Percentiles rank a stretch among this genome's conserved stretches.
Conservation (phyloP, 2,888 invertebrate genomes). For the Drosophila phalerata region DNA sequence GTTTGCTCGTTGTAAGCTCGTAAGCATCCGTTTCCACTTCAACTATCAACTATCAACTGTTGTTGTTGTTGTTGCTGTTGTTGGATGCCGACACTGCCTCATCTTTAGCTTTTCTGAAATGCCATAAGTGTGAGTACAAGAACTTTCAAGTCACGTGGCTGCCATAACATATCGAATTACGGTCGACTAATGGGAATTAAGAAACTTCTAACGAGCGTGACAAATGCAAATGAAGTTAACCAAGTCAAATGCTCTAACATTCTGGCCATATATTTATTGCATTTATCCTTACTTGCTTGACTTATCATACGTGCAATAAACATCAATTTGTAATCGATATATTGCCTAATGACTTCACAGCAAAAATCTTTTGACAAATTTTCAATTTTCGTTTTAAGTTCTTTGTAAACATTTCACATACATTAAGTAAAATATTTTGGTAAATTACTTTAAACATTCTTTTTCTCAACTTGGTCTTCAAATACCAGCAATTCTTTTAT, state of each 20-base stretch:
- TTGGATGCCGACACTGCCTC: not conserved
- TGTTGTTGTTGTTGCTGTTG: conserved; percentile 4
- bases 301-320: conserved; percentile 44
- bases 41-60: conserved; percentile 3
- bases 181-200: conserved; percentile 70
- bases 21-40: conserved; percentile 50
- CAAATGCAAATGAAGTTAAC: conserved; percentile 67
- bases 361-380: conserved; percentile 8
- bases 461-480: not conserved
- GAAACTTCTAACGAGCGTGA: conserved; percentile 69
- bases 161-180: conserved; percentile 72
- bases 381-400: not conserved
- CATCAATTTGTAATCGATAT: conserved; percentile 47
- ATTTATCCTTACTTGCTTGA: conserved; percentile 16
- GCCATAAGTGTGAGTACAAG: conserved; percentile 31
- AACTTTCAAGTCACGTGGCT: conserved; percentile 59
- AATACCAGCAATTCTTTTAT: no score
- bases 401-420: not conserved
- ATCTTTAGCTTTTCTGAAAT: conserved; percentile 35
- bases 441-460: not conserved
- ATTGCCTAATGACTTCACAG: conserved; percentile 14
- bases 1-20: conserved; percentile 57
- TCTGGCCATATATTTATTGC: conserved; percentile 12
- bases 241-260: conserved; percentile 5
- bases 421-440: not conserved